phyloP scores from a whole-genome alignment of 2,888 invertebrate species.

The Trichogramma evanescens region DNA sequence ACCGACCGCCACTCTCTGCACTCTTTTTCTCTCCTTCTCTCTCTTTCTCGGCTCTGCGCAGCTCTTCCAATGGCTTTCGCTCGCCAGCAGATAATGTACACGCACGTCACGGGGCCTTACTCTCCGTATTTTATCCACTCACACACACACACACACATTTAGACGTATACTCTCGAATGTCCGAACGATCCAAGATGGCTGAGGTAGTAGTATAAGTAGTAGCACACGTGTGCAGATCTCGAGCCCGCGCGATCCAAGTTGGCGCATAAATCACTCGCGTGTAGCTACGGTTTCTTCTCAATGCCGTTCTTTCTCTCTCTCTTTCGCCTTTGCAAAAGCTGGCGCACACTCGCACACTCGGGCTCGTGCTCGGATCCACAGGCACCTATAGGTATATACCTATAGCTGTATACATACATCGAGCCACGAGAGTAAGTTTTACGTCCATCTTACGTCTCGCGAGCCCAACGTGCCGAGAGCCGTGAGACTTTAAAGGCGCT shows the following conservation, averaged over 20 bases:
- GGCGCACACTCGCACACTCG: background rate
- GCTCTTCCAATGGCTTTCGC: too few relatives aligned
- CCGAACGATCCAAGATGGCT: conserved; percentile 1
- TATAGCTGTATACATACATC: too few relatives aligned
- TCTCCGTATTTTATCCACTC: too few relatives aligned
- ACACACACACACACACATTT: too few relatives aligned
- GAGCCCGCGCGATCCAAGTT: background rate
- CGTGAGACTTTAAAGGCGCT: too few relatives aligned
- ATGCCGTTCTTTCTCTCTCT: background rate
- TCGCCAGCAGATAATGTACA: too few relatives aligned
- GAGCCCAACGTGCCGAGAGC: too few relatives aligned
- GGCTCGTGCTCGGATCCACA: background rate
- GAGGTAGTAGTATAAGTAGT: background rate
- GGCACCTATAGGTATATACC: background rate
- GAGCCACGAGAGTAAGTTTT: too few relatives aligned
- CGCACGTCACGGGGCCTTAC: too few relatives aligned
- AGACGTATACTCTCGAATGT: background rate
- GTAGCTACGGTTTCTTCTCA: background rate
- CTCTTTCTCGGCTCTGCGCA: conserved; percentile 7
- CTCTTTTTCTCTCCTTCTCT: conserved; percentile 1
- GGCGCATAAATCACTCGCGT: conserved; percentile 1
- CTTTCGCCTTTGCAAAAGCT: background rate
- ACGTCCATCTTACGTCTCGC: too few relatives aligned
- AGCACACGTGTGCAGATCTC: background rate
- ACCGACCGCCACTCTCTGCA: conserved; percentile 13